These are phyloP conservation scores for Sinelater perroti DNA, from an alignment of 2,888 invertebrate genomes.

Conservation along the genomic window DNA sequence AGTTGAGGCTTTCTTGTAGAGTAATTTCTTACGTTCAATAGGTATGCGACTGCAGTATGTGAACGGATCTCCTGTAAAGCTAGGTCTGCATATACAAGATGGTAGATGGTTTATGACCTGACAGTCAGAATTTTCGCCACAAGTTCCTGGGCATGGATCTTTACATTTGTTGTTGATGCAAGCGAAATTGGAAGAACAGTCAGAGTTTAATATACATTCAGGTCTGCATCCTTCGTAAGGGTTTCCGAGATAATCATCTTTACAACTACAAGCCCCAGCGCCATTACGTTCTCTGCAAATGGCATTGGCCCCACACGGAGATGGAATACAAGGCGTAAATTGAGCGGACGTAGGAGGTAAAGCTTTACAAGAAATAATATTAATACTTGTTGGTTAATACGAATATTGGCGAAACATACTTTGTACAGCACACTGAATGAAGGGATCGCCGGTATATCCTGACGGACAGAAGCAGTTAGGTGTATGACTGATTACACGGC, in stretches of 20 bases:
- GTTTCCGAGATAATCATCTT: conserved; percentile 77
- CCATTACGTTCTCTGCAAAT: conserved; percentile 73
- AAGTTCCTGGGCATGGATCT: conserved; percentile 65
- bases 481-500: conserved; percentile 77
- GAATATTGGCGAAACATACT: conserved; percentile 10
- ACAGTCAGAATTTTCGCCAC: conserved; percentile 64
- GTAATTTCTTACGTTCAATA: conserved; percentile 54
- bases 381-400: background rate
- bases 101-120: conserved; percentile 67
- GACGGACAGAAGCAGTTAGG: conserved; percentile 72
- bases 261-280: conserved; percentile 75
- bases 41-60: conserved; percentile 59
- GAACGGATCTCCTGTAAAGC: conserved; percentile 73
- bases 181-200: conserved; percentile 60
- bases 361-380: conserved; percentile 22
- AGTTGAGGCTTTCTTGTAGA: background rate
- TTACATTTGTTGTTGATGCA: conserved; percentile 65
- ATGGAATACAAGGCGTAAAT: conserved; percentile 58
- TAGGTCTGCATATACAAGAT: conserved; percentile 70
- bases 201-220: conserved; percentile 57
- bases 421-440: conserved; percentile 65
- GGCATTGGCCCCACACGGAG: conserved; percentile 75
- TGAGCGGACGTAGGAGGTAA: conserved; percentile 46
- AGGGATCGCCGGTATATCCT: conserved; percentile 70
- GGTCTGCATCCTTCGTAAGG: conserved; percentile 74